phyloP scores from a whole-genome alignment of 2,888 invertebrate species.

The Clistopyga incitator region DNA sequence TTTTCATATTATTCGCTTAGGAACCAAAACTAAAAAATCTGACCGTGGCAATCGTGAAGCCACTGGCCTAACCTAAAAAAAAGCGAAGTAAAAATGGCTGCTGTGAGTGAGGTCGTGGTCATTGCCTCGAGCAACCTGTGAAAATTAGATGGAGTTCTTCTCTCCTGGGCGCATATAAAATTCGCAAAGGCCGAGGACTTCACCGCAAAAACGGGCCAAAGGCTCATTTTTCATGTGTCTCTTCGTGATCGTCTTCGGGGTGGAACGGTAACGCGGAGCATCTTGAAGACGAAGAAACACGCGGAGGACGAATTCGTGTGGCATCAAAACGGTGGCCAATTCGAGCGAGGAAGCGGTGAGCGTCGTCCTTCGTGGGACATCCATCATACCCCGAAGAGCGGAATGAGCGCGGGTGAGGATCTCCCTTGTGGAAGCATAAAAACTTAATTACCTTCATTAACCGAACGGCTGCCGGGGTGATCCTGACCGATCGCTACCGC shows the following conservation, averaged over 20 bases:
- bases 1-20: neutral
- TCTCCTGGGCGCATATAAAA: slow-evolving; percentile 57
- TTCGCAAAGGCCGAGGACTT: slow-evolving; percentile 61
- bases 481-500: slow-evolving; percentile 72
- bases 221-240: slow-evolving; percentile 79
- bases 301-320: slow-evolving; percentile 48
- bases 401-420: slow-evolving; percentile 64
- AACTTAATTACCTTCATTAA: slow-evolving; percentile 84
- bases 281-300: slow-evolving; percentile 35
- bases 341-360: slow-evolving; percentile 52
- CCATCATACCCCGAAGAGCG: slow-evolving; percentile 77
- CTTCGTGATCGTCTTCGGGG: slow-evolving; percentile 55
- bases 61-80: slow-evolving; percentile 1
- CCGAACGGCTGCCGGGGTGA: slow-evolving; percentile 74
- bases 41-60: slow-evolving; percentile 19
- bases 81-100: slow-evolving; percentile 27
- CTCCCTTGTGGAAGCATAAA: slow-evolving; percentile 77
- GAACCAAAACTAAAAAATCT: neutral
- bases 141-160: slow-evolving; percentile 40
- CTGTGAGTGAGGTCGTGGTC: neutral
- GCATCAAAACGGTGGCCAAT: slow-evolving; percentile 51
- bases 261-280: slow-evolving; percentile 19
- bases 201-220: slow-evolving; percentile 55
- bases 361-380: slow-evolving; percentile 72
- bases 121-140: slow-evolving; percentile 25